phyloP scores from a whole-genome alignment of 2,888 invertebrate genomes.

The Listrodromus nycthemerus region DNA sequence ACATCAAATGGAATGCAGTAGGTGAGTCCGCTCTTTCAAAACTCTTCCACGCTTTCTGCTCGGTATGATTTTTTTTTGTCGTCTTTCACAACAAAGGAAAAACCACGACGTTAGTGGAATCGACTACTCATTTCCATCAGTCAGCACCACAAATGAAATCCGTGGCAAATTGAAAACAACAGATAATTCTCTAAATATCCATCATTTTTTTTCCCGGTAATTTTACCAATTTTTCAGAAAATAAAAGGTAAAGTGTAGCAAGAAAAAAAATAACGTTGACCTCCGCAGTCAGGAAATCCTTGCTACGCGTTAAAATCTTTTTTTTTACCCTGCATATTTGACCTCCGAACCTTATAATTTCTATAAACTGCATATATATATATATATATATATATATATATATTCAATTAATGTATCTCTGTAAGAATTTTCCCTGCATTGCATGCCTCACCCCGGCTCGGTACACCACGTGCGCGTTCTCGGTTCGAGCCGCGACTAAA shows the following conservation, averaged over 20 bases:
- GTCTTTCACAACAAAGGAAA: conserved; percentile 28
- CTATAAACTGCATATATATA: too few species aligned
- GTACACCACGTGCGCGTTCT: conserved; percentile 56
- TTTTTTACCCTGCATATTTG: not conserved
- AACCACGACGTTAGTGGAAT: not conserved
- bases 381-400: too few species aligned
- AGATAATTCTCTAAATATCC: too few species aligned
- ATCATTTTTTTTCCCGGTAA: too few species aligned
- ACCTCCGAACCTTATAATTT: too few species aligned
- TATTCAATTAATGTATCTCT: not conserved
- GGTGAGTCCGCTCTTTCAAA: conserved; percentile 54
- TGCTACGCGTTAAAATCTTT: too few species aligned
- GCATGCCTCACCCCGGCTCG: conserved; percentile 25
- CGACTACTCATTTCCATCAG: conserved; percentile 21
- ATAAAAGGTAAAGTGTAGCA: too few species aligned
- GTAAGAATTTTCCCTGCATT: conserved; percentile 49
- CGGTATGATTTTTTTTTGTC: conserved; percentile 22
- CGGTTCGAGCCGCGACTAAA: conserved; percentile 59
- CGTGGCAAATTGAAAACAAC: not conserved
- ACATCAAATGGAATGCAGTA: conserved; percentile 37
- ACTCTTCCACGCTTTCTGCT: conserved; percentile 62
- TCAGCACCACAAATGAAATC: conserved; percentile 6
- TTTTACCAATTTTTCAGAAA: too few species aligned
- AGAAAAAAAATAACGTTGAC: too few species aligned
- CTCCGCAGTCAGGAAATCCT: too few species aligned